These are phyloP conservation scores for Sander lucioperca DNA, from an alignment of 2,113 vertebrate genomes.

Conservation along the genomic window DNA sequence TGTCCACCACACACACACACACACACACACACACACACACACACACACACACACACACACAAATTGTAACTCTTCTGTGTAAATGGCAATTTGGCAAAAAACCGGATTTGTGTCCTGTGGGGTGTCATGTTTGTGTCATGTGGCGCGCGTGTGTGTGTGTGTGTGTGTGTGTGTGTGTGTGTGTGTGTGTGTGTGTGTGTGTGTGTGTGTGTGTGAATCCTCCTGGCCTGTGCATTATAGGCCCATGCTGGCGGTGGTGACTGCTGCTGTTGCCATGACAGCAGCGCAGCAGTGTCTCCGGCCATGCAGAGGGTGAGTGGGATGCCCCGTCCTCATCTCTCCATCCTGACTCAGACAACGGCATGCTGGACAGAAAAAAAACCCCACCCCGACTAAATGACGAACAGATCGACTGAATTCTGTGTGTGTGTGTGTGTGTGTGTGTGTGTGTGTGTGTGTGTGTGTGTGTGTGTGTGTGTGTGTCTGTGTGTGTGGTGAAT, in stretches of 20 bases:
- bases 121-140: too few relatives aligned
- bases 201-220: slow-evolving; percentile 65
- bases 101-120: not conserved
- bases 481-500: not conserved
- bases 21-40: too few relatives aligned
- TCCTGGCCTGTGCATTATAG: slow-evolving; percentile 79
- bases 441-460: slow-evolving; percentile 2
- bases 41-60: too few relatives aligned
- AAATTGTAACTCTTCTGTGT: too few relatives aligned
- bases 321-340: slow-evolving; percentile 84
- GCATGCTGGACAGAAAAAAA: slow-evolving; percentile 53
- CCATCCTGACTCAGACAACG: slow-evolving; percentile 78
- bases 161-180: slow-evolving; percentile 46
- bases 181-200: slow-evolving; percentile 56
- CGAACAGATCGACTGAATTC: slow-evolving; percentile 16
- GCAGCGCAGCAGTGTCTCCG: slow-evolving; percentile 87
- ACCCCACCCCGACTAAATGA: slow-evolving; percentile 60
- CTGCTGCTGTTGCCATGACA: slow-evolving; percentile 96
- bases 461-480: slow-evolving; percentile 10
- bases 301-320: slow-evolving; percentile 85
- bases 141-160: slow-evolving; percentile 31
- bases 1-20: too few relatives aligned
- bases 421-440: slow-evolving; percentile 7
- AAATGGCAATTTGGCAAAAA: too few relatives aligned
- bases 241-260: slow-evolving; percentile 90